Evolutionary conservation across 2,888 invertebrate species (phyloP).

Genomic region (Cryptocephalus moraei): DNA sequence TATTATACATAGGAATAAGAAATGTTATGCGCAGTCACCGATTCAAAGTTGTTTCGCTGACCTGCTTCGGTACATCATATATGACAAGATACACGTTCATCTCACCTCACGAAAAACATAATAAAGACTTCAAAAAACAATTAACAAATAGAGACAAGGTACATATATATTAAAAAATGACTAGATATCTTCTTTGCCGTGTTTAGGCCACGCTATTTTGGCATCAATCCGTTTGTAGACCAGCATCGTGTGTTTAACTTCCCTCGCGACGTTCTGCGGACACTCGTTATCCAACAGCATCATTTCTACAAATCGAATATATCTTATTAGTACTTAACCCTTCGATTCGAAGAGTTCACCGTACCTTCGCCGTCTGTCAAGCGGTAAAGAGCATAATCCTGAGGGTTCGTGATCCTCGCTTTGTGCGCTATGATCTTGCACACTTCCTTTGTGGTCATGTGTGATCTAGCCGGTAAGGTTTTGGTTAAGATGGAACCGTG

Average conservation of each 20-base stretch:
- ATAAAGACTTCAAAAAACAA: no score
- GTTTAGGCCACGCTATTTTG: constrained; percentile 91
- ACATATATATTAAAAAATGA: constrained; percentile 16
- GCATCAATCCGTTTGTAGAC: constrained; percentile 94
- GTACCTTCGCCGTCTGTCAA: constrained; percentile 83
- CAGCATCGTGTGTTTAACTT: constrained; percentile 77
- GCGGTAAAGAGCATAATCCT: constrained; percentile 89
- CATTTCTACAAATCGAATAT: constrained; percentile 58
- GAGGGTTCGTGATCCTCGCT: constrained; percentile 90
- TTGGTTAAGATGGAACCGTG: constrained; percentile 86
- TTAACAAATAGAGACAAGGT: constrained; percentile 8
- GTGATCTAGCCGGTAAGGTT: constrained; percentile 85
- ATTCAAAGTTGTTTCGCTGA: no score
- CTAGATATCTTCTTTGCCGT: constrained; percentile 31
- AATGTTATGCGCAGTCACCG: constrained; percentile 10
- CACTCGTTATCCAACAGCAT: constrained; percentile 80
- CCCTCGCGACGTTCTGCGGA: constrained; percentile 77
- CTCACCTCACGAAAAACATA: no score
- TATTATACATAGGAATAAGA: constrained; percentile 22
- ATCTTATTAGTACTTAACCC: neutral
- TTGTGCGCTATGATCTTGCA: constrained; percentile 93
- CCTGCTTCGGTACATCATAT: constrained; percentile 3
- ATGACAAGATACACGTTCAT: constrained; percentile 14
- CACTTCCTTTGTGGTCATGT: constrained; percentile 86
- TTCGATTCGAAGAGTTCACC: constrained; percentile 2